Evolutionary conservation across 2,113 vertebrate genomes (phyloP).

Genomic region (Rhegmatorhina hoffmannsi): DNA sequence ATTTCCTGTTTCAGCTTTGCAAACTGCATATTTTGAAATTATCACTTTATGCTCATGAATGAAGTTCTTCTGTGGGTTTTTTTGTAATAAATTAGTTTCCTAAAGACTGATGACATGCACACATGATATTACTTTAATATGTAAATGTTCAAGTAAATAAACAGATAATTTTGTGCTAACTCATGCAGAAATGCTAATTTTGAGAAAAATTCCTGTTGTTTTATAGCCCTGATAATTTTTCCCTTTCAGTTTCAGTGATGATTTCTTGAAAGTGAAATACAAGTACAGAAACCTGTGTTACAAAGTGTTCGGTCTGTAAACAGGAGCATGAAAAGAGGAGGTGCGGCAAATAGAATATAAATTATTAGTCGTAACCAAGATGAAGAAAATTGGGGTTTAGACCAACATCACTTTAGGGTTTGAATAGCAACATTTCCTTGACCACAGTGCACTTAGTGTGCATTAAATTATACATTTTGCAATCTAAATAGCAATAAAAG

Average conservation of each 20-base stretch:
- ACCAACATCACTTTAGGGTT: not conserved
- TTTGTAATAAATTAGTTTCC: not conserved
- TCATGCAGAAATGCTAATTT: not conserved
- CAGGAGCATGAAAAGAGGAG: not conserved
- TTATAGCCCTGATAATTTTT: not conserved
- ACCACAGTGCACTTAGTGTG: conserved; percentile 37
- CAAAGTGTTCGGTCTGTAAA: not conserved
- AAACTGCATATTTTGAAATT: not conserved
- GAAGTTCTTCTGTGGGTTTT: not conserved
- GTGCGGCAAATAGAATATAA: not conserved
- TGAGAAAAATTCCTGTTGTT: not conserved
- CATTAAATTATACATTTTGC: conserved; percentile 22
- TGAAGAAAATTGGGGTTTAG: not conserved
- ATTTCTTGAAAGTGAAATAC: not conserved
- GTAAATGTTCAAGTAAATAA: not conserved
- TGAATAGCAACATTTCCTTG: conserved; percentile 2
- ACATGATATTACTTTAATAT: not conserved
- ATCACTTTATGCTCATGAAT: not conserved
- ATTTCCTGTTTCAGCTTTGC: not conserved
- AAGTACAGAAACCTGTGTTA: not conserved
- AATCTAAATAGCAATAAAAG: conserved; percentile 43
- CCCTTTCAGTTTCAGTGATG: not conserved
- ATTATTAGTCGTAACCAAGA: not conserved
- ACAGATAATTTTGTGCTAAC: not conserved
- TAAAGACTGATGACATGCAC: not conserved